phyloP scores from a whole-genome alignment of 2,888 invertebrate species.

The Microctonus aethiopoides region DNA sequence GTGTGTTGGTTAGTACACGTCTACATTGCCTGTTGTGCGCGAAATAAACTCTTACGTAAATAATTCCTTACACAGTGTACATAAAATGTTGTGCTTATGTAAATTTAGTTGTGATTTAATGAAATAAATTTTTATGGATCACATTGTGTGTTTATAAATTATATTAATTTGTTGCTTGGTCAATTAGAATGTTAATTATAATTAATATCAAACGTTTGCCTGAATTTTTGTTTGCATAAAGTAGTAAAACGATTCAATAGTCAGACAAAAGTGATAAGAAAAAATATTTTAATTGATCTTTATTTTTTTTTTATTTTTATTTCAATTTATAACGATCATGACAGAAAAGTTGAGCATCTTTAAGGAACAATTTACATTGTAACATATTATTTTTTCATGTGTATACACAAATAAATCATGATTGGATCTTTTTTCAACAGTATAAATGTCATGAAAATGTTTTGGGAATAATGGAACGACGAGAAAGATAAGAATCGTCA shows the following conservation, averaged over 20 bases:
- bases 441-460: background rate
- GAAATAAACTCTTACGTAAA: background rate
- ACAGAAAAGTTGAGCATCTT: background rate
- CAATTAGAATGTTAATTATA: background rate
- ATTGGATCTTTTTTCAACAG: background rate
- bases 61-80: background rate
- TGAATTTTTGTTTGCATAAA: background rate
- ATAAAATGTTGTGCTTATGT: background rate
- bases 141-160: too few species aligned
- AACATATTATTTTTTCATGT: background rate
- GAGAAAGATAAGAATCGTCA: conserved; percentile 9
- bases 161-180: background rate
- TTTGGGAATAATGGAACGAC: conserved; percentile 14
- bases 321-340: background rate
- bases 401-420: background rate
- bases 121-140: background rate
- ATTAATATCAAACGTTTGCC: background rate
- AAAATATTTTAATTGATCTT: too few species aligned
- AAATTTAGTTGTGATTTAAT: background rate
- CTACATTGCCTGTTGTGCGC: background rate
- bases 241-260: background rate
- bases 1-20: background rate
- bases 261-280: background rate
- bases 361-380: background rate
- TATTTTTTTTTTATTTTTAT: background rate